Conservation (phyloP, 2,888 invertebrate species). For the Euzophera pinguis region DNA sequence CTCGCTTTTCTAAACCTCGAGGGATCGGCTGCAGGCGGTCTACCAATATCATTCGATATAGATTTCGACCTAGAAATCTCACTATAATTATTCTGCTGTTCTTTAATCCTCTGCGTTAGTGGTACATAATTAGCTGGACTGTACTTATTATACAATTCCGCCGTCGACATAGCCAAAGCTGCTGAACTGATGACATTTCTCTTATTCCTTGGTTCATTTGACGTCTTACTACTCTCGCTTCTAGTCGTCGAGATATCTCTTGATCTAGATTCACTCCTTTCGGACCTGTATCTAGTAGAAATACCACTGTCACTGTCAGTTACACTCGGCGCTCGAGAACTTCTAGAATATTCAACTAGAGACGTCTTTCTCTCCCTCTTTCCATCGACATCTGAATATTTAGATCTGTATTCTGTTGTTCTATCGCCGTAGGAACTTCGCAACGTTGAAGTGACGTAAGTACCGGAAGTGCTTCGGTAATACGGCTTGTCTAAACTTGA, state of each 20-base stretch:
- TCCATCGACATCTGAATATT: constrained; percentile 64
- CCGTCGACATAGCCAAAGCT: constrained; percentile 79
- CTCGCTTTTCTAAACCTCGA: constrained; percentile 55
- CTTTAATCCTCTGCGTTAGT: constrained; percentile 63
- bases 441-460: constrained; percentile 57
- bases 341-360: constrained; percentile 57
- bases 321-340: constrained; percentile 63
- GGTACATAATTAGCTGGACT: constrained; percentile 88
- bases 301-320: constrained; percentile 72
- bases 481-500: constrained; percentile 77
- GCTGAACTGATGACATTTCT: constrained; percentile 71
- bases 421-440: constrained; percentile 53
- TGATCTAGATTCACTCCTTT: constrained; percentile 74
- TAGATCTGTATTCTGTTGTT: constrained; percentile 59
- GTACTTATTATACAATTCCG: constrained; percentile 87
- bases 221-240: constrained; percentile 73
- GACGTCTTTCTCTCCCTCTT: constrained; percentile 64
- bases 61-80: constrained; percentile 77
- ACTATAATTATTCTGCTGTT: constrained; percentile 48
- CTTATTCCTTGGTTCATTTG: constrained; percentile 53
- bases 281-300: constrained; percentile 57
- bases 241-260: constrained; percentile 76
- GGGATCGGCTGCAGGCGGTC: constrained; percentile 60
- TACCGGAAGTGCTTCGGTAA: constrained; percentile 65
- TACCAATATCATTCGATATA: constrained; percentile 79